phyloP scores from a whole-genome alignment of 2,113 vertebrate genomes.

The Enhydra lutris region DNA sequence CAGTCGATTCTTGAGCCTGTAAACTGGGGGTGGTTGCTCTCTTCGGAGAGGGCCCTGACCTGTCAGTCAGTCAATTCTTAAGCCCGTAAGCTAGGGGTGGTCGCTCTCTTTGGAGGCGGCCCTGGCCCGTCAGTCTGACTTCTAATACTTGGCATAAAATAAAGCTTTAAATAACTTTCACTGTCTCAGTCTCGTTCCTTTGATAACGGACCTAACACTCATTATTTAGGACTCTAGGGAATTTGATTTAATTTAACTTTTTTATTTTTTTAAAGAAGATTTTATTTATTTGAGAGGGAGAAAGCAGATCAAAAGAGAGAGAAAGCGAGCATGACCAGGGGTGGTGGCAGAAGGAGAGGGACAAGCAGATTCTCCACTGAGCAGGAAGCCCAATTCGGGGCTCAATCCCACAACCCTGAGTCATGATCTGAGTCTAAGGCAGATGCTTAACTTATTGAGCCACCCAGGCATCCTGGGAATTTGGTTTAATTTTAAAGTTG shows the following conservation, averaged over 20 bases:
- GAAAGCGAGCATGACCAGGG: not conserved
- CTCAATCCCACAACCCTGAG: not conserved
- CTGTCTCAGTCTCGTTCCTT: no score
- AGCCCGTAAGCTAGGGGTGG: no score
- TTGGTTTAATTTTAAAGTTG: not conserved
- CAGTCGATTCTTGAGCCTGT: no score
- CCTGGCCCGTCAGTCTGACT: no score
- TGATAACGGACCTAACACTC: no score
- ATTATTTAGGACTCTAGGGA: not conserved
- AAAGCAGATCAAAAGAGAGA: not conserved
- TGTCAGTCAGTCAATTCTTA: no score
- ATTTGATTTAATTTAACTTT: not conserved
- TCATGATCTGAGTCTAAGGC: not conserved
- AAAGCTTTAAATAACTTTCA: no score
- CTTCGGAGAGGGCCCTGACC: no score
- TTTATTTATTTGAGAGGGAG: not conserved
- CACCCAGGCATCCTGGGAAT: not conserved
- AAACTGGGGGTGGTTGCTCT: no score
- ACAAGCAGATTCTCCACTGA: not conserved
- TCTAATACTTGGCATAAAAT: no score
- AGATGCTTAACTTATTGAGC: not conserved
- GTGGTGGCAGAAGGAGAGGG: not conserved
- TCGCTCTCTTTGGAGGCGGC: no score
- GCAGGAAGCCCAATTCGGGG: fast-evolving
- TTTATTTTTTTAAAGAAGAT: not conserved